phyloP scores from a whole-genome alignment of 1,140 invertebrate genomes.

The Scaptodrosophila lebanonensis region DNA sequence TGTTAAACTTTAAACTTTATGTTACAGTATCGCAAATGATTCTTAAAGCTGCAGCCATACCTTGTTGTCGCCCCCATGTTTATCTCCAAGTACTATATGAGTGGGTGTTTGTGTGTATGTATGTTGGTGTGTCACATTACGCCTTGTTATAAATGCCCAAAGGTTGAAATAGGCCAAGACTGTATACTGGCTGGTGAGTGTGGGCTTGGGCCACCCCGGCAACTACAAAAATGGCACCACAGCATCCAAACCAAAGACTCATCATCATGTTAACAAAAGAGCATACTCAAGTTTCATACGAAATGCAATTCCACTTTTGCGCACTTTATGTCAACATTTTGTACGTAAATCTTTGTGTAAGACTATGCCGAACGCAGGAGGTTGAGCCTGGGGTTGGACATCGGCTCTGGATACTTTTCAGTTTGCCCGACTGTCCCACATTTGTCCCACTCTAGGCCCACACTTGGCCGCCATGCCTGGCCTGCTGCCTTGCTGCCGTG shows the following conservation, averaged over 20 bases:
- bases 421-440: neutral
- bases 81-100: no score
- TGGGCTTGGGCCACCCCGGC: conserved; percentile 28
- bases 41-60: no score
- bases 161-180: conserved; percentile 21
- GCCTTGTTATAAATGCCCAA: conserved; percentile 68
- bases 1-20: no score
- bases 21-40: no score
- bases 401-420: neutral
- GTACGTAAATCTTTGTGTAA: conserved; percentile 74
- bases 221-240: conserved; percentile 23
- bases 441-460: no score
- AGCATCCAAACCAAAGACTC: conserved; percentile 22
- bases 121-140: conserved; percentile 37
- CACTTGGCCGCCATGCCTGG: no score
- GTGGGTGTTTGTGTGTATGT: conserved; percentile 12
- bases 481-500: conserved; percentile 26
- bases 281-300: conserved; percentile 75
- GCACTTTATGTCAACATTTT: conserved; percentile 74
- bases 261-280: conserved; percentile 71
- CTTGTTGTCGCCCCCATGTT: no score
- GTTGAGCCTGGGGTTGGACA: conserved; percentile 26
- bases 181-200: conserved; percentile 4
- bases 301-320: conserved; percentile 75
- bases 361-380: conserved; percentile 59